A percentile compares a stretch with the other conserved stretches of the same genome.
Evolutionary conservation across 2,113 vertebrate species (phyloP).

Genomic region (Tachuris rubrigastra): DNA sequence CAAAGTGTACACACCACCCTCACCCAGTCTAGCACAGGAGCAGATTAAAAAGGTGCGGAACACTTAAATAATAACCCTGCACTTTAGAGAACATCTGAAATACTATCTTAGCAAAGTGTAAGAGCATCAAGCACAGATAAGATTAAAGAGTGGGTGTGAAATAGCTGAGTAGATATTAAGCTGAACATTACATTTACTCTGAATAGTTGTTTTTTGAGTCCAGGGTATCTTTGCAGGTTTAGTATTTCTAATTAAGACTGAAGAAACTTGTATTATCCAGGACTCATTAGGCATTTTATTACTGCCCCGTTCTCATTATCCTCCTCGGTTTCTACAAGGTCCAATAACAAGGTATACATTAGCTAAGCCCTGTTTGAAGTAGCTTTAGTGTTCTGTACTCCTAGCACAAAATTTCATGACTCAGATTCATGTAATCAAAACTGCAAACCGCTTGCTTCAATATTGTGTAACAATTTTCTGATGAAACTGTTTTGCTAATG

Average conservation of each 20-base stretch:
- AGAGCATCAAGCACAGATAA: background rate
- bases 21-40: background rate
- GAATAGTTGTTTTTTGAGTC: background rate
- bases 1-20: background rate
- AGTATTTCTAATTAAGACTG: slow-evolving; percentile 29
- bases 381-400: slow-evolving; percentile 61
- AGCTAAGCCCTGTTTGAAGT: slow-evolving; percentile 63
- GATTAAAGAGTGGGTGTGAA: slow-evolving; percentile 22
- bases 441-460: slow-evolving; percentile 55
- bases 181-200: background rate
- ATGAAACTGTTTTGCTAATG: slow-evolving; percentile 55
- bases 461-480: slow-evolving; percentile 50
- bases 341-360: slow-evolving; percentile 51
- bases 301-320: slow-evolving; percentile 9
- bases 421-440: slow-evolving; percentile 62
- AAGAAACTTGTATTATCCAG: slow-evolving; percentile 24
- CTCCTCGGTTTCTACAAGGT: slow-evolving; percentile 32
- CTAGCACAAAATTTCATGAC: slow-evolving; percentile 63
- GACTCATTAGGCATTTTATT: slow-evolving; percentile 40
- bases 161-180: background rate
- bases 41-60: slow-evolving; percentile 18
- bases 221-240: background rate
- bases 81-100: background rate
- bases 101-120: background rate
- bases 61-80: background rate